Base-by-base conservation (phyloP, 1,140 invertebrate species). In the Sitodiplosis mosellana region DNA sequence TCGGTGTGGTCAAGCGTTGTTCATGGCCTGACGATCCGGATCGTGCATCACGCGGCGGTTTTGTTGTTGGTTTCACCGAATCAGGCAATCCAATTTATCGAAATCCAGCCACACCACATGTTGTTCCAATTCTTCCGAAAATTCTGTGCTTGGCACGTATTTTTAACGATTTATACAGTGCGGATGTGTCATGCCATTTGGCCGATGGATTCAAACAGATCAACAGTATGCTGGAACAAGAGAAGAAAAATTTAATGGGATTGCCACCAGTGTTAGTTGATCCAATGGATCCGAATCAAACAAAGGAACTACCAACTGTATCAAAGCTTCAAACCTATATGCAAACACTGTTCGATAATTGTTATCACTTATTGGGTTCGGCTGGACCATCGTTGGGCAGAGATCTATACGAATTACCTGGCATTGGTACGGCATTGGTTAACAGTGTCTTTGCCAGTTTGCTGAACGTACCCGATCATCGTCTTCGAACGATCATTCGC, bases 1-100 rank as follows among this genome's bases (percentile, higher is more conserved):
- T 87, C 18, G 86, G 85, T 54, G 81, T 89, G 8, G 77, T 90
- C 1, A 91, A 90, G 64, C 73, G 87, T 15, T 87, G 83, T 57
- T 74, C 77, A 1, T 86, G 86, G 69, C 87, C 87, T 1, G 79
- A 82, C 38, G 83, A 84, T 64, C 76, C 80, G 2, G 81, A 87
- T 61, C 68, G 82, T 33, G 83, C 83, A 1, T 73, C 77, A 8
- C 69, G 79, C 38, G 87, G 87, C 22, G 85, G 86, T 8, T 91
- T 91, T 63, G 73, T 87, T 4, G 75, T 80, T 1, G 77, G 78
- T 10, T 71, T 78, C 33, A 83, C 80, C 4, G 75, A 80, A 51
- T 72, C 76, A 33, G 83, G 83, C 12, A 82, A 83, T 65, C 77
- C 79, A 7, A 71, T 87, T 1, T 83, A 83, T 64, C 72, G 85